Evolutionary conservation across 37 sponge, comb jelly and placozoan species (phyloP).

Genomic region (Beroe ovata): DNA sequence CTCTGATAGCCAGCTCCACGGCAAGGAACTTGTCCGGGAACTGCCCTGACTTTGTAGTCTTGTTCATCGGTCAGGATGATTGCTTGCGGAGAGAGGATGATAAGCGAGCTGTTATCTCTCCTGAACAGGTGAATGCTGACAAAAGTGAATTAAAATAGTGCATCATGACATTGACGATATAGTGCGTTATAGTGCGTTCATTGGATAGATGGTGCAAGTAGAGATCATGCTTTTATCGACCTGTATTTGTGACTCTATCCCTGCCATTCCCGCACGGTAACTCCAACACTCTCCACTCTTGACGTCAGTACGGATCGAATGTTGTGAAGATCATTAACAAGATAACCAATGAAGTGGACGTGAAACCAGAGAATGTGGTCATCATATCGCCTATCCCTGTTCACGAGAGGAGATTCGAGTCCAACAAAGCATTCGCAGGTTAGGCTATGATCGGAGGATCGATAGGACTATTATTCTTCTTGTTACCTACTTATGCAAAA

Average conservation of each 20-base stretch:
- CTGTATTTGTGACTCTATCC: too few species aligned
- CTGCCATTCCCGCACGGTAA: too few species aligned
- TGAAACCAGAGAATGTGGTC: neutral
- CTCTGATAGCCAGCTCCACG: neutral
- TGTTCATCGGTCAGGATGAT: conserved; percentile 12
- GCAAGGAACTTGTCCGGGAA: neutral
- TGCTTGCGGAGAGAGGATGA: conserved; percentile 28
- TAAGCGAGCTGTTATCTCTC: neutral
- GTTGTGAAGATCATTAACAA: neutral
- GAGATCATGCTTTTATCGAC: too few species aligned
- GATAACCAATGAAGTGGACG: conserved; percentile 53
- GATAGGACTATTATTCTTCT: too few species aligned
- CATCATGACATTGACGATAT: too few species aligned
- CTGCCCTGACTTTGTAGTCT: conserved; percentile 30
- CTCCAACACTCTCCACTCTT: too few species aligned
- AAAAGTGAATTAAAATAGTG: too few species aligned
- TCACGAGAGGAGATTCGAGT: conserved; percentile 11
- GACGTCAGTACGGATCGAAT: conserved; percentile 38
- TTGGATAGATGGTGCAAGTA: too few species aligned
- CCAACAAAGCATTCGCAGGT: neutral
- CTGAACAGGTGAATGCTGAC: conserved; percentile 7
- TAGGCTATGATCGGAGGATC: too few species aligned
- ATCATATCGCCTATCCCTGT: conserved; percentile 17
- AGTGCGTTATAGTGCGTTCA: too few species aligned
- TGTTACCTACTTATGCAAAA: too few species aligned